Conservation (phyloP, 2,113 vertebrate genomes). For the Hippocampus abdominalis region DNA sequence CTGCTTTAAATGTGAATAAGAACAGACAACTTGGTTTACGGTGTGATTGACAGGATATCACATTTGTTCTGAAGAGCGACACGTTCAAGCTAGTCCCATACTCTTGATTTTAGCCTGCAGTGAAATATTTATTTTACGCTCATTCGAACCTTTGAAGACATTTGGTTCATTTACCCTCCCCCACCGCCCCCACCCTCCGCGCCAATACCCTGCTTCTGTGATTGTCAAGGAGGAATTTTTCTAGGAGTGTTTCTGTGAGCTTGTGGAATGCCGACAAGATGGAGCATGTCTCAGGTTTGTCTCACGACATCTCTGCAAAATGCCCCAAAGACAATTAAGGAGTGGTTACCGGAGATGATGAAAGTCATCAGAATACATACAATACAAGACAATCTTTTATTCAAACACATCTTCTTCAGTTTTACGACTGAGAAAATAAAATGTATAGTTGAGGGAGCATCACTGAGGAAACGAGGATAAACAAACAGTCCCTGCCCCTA, state of each 20-base stretch:
- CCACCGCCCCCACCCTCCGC: not conserved
- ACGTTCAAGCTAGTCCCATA: not conserved
- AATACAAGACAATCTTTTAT: not conserved
- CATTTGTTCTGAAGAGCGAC: not conserved
- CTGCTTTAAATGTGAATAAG: conserved; percentile 42
- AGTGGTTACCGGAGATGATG: not conserved
- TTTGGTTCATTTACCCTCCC: conserved; percentile 1
- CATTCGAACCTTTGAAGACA: conserved; percentile 9
- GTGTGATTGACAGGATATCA: conserved; percentile 46
- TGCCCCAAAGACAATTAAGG: not conserved
- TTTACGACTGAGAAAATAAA: not conserved
- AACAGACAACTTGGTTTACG: conserved; percentile 17
- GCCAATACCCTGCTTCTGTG: not conserved
- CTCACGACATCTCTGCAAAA: conserved; percentile 14
- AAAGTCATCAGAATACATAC: not conserved
- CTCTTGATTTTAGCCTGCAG: not conserved
- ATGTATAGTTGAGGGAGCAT: not conserved
- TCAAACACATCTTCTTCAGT: not conserved
- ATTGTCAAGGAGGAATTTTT: conserved; percentile 63
- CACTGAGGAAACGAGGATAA: not conserved
- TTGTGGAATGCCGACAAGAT: conserved; percentile 70
- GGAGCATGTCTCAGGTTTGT: conserved; percentile 48
- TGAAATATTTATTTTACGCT: conserved; percentile 1
- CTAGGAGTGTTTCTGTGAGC: conserved; percentile 44
- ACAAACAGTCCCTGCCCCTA: not conserved